These are phyloP conservation scores for Norana najaformis DNA, from an alignment of 2,888 invertebrate species.

Conservation along the genomic window DNA sequence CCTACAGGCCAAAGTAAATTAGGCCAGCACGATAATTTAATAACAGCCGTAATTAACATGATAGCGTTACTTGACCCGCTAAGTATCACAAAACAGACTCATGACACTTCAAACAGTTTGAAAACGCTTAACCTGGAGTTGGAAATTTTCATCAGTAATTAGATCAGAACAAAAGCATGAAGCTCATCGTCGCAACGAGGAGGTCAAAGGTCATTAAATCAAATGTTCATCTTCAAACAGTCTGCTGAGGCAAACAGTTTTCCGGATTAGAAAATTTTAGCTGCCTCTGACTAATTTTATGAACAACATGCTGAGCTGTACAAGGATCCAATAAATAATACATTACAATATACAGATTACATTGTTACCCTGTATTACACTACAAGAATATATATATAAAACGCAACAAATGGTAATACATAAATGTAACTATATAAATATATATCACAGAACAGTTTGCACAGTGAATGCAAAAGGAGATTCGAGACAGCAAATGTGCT, in stretches of 20 bases:
- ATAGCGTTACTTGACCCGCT: background rate
- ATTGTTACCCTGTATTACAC: too few species aligned
- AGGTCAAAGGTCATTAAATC: conserved; percentile 13
- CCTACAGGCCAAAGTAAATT: background rate
- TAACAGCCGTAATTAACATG: too few species aligned
- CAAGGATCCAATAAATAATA: background rate
- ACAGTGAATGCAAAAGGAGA: too few species aligned
- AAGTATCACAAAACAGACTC: conserved; percentile 1
- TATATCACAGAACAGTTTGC: too few species aligned
- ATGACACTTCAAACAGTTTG: conserved; percentile 2
- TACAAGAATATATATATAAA: too few species aligned
- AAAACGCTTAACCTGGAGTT: background rate
- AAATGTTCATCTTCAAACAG: background rate
- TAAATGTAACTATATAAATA: too few species aligned
- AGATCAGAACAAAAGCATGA: background rate
- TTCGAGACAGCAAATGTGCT: too few species aligned
- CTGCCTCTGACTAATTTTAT: background rate
- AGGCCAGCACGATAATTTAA: background rate
- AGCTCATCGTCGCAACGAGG: background rate
- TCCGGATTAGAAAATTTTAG: background rate
- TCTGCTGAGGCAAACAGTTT: background rate
- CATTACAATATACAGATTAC: too few species aligned
- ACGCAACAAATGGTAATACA: too few species aligned
- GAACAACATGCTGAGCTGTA: background rate
- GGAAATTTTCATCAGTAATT: conserved; percentile 6